Evolutionary conservation across 2,113 vertebrate genomes (phyloP).

Genomic region (Tautogolabrus adspersus): DNA sequence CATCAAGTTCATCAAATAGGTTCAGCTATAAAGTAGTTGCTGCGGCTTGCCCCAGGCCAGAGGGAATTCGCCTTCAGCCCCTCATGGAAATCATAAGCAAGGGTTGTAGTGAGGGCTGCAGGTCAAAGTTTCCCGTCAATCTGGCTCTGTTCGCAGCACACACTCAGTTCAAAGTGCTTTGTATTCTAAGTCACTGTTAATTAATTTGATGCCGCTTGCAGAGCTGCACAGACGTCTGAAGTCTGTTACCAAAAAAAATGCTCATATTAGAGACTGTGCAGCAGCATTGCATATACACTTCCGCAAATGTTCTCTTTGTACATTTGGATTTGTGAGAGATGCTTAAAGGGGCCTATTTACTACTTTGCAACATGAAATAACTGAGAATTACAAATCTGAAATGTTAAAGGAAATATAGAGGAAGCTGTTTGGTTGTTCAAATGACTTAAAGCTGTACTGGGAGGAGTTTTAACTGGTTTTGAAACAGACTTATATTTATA

Average conservation of each 20-base stretch:
- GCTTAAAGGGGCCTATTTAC: background rate
- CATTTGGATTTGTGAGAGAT: slow-evolving; percentile 1
- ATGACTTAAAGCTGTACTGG: no score
- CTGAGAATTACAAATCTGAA: background rate
- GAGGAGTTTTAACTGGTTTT: no score
- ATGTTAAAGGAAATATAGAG: background rate
- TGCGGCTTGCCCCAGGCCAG: slow-evolving; percentile 63
- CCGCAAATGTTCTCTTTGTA: background rate
- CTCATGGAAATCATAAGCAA: slow-evolving; percentile 71
- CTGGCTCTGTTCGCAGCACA: slow-evolving; percentile 73
- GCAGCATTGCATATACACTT: slow-evolving; percentile 25
- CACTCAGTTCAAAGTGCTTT: slow-evolving; percentile 80
- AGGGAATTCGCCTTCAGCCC: slow-evolving; percentile 64
- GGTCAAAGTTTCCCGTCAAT: slow-evolving; percentile 80
- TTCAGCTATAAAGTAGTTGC: background rate
- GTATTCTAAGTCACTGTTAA: slow-evolving; percentile 85
- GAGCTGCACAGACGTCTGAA: slow-evolving; percentile 68
- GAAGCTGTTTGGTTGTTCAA: no score
- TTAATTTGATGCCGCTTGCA: slow-evolving; percentile 82
- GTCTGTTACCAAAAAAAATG: slow-evolving; percentile 31
- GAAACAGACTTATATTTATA: no score
- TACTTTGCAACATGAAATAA: slow-evolving; percentile 3
- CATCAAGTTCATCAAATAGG: slow-evolving; percentile 15
- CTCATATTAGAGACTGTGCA: background rate
- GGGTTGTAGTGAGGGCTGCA: slow-evolving; percentile 70